Percentiles rank a stretch among this genome's conserved stretches.
phyloP scores from a whole-genome alignment of 2,113 vertebrate species.

The Tangachromis dhanisi region DNA sequence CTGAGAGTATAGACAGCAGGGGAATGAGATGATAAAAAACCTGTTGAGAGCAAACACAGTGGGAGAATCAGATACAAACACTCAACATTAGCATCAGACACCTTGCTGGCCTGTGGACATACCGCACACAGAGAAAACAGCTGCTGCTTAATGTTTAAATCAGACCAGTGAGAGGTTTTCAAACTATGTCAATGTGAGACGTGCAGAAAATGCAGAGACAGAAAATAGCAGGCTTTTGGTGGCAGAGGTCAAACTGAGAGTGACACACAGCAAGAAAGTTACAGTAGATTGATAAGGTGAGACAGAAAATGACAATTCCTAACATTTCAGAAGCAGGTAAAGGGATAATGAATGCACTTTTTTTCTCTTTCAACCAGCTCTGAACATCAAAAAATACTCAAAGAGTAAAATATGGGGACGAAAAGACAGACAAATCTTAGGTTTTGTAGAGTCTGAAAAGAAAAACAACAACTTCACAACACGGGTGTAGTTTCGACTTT shows the following conservation, averaged over 20 bases:
- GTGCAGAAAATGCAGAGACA: not conserved
- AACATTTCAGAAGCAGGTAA: not conserved
- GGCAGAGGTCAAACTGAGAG: not conserved
- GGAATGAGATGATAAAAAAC: slow-evolving; percentile 6
- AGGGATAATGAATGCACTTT: not conserved
- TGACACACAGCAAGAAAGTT: not conserved
- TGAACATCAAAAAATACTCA: not conserved
- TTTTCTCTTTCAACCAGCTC: not conserved
- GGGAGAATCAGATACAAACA: slow-evolving; percentile 26
- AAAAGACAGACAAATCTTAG: not conserved
- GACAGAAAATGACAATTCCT: not conserved
- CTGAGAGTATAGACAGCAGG: slow-evolving; percentile 6
- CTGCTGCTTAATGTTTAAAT: slow-evolving; percentile 5
- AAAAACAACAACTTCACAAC: not conserved
- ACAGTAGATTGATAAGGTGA: not conserved
- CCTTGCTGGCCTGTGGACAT: not conserved
- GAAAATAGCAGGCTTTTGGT: not conserved
- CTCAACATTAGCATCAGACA: not conserved
- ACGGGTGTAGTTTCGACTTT: not conserved
- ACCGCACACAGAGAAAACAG: not conserved
- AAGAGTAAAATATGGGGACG: not conserved
- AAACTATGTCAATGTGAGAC: not conserved
- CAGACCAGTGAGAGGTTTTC: not conserved
- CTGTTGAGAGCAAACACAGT: slow-evolving; percentile 13
- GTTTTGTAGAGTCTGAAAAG: not conserved